Evolutionary conservation across 2,113 vertebrate genomes (phyloP).

Genomic region (Malaclemys terrapin): DNA sequence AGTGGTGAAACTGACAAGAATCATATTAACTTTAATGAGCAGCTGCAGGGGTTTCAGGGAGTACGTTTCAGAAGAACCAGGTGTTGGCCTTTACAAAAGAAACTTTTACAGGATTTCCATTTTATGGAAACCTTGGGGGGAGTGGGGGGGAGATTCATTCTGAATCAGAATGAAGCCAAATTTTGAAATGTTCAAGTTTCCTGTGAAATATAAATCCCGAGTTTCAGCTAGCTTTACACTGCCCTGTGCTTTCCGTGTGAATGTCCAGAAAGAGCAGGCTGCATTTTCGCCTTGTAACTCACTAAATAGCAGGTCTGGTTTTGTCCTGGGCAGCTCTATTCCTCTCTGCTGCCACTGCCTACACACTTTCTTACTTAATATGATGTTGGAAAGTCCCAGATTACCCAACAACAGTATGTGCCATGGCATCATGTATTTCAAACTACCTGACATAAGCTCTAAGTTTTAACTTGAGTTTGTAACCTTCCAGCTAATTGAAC

Average conservation of each 20-base stretch:
- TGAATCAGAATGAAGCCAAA: background rate
- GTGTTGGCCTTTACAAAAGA: background rate
- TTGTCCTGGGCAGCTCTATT: background rate
- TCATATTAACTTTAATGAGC: background rate
- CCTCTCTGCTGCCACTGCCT: background rate
- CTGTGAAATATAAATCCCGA: background rate
- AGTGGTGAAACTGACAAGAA: background rate
- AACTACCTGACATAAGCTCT: background rate
- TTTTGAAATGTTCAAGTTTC: background rate
- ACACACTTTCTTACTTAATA: background rate
- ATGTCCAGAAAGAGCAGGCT: background rate
- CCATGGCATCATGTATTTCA: background rate
- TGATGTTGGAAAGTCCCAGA: too few relatives aligned
- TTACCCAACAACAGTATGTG: background rate
- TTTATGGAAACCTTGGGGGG: background rate
- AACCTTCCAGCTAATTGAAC: background rate
- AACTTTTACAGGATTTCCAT: background rate
- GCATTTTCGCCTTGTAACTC: background rate
- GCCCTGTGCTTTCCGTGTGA: background rate
- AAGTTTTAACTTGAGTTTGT: background rate
- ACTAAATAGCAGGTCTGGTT: background rate
- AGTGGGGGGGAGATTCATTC: too few relatives aligned
- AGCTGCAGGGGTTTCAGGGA: background rate
- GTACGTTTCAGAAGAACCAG: background rate
- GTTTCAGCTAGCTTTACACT: background rate